These are phyloP conservation scores for Chelon labrosus DNA, from an alignment of 2,797 vertebrate species.

Conservation along the genomic window DNA sequence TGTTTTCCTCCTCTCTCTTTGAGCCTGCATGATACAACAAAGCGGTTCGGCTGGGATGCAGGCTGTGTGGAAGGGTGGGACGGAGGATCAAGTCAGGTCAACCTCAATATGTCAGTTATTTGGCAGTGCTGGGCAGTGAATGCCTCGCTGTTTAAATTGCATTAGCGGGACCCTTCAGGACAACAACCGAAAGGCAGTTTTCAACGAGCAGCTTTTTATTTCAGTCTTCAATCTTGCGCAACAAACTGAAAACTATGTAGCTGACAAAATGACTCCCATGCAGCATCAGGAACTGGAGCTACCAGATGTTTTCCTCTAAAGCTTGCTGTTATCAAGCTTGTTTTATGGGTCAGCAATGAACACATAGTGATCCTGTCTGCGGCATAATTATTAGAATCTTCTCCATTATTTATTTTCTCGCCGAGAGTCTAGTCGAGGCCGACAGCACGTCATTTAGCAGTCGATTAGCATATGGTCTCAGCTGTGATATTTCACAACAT, in stretches of 20 bases:
- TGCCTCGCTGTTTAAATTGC: constrained; percentile 53
- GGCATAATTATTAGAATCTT: constrained; percentile 5
- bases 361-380: constrained; percentile 24
- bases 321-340: constrained; percentile 42
- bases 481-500: constrained; percentile 24
- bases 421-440: constrained; percentile 4
- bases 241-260: constrained; percentile 54
- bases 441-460: constrained; percentile 17
- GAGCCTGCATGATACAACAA: constrained; percentile 18
- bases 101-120: constrained; percentile 55
- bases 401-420: neutral
- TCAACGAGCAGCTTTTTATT: constrained; percentile 32
- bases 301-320: constrained; percentile 67
- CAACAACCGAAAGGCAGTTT: constrained; percentile 47
- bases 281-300: constrained; percentile 39
- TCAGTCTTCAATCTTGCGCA: constrained; percentile 54
- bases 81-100: constrained; percentile 46
- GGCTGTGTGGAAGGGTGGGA: constrained; percentile 26
- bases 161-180: constrained; percentile 44
- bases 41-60: constrained; percentile 26
- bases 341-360: constrained; percentile 46
- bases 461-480: constrained; percentile 7
- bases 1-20: constrained; percentile 28
- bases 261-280: constrained; percentile 41
- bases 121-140: constrained; percentile 37